Evolutionary conservation across 2,113 vertebrate genomes (phyloP).

Genomic region (Gymnarchus niloticus): DNA sequence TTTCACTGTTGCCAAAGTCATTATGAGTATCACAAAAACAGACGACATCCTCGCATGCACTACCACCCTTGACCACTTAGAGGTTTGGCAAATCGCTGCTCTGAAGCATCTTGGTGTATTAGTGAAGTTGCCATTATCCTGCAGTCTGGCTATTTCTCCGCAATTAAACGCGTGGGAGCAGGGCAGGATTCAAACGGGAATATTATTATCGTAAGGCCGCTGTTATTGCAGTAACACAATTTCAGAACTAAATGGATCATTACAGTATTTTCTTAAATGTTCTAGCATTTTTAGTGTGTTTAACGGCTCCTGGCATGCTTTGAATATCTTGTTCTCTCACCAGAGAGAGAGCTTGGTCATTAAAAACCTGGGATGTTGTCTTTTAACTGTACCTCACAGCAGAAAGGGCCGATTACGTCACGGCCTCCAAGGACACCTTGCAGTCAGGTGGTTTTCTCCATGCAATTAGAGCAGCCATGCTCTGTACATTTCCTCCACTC

Average conservation of each 20-base stretch:
- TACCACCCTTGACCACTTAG: slow-evolving; percentile 18
- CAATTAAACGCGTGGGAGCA: slow-evolving; percentile 5
- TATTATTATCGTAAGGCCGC: slow-evolving; percentile 20
- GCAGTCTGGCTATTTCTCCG: slow-evolving; percentile 3
- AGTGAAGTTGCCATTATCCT: slow-evolving; percentile 11
- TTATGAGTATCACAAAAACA: slow-evolving; percentile 21
- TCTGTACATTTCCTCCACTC: not conserved
- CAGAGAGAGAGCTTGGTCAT: not conserved
- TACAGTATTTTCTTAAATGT: slow-evolving; percentile 20
- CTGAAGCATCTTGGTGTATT: not conserved
- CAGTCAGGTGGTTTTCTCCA: not conserved
- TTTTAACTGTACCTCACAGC: not conserved
- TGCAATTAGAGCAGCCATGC: not conserved
- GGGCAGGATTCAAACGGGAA: slow-evolving; percentile 1
- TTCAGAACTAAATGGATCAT: slow-evolving; percentile 18
- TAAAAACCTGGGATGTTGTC: slow-evolving; percentile 3
- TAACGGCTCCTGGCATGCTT: not conserved
- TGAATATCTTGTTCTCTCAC: not conserved
- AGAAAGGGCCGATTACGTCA: slow-evolving; percentile 13
- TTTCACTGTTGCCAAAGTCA: not conserved
- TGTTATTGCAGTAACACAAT: slow-evolving; percentile 19
- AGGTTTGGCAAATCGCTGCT: not conserved
- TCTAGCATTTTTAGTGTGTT: slow-evolving; percentile 1
- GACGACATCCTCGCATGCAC: slow-evolving; percentile 14
- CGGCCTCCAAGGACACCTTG: not conserved